Base-by-base conservation (phyloP, 2,888 invertebrate species). In the Tinea pellionella region DNA sequence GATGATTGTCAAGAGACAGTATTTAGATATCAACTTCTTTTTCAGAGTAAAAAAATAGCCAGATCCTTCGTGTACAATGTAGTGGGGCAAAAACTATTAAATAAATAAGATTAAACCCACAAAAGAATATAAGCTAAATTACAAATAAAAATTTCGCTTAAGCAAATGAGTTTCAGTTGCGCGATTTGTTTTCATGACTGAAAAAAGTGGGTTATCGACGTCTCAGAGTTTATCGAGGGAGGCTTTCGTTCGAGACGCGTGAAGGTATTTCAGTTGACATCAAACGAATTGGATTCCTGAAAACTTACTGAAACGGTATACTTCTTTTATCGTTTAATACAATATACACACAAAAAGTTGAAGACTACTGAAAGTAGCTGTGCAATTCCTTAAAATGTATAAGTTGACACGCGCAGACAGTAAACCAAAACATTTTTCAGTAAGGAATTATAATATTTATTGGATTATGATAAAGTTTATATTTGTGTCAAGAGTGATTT, bases 181-280 rank as follows among this genome's bases (percentile, higher is more conserved):
- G 6, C 12, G 47, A 47, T 47, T 47, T 47, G 37, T 37, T 37
- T 37, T 37, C 37, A n/a, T 47, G 16, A 13, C 9, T 47, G 9
- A 47, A 47, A 16, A 15, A n/a, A 9, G 16, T 1, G 47, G 47
- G 47, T 15, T 47, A 47, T 47, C 47, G 47, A 47, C n/a, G 13
- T 47, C 47, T 47, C 16, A 16, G 3, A 47, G 13, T 47, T 47
- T 47, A 47, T 47, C 13, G 47, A 9, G 16, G 47, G 4, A 47
- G 47, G 47, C 47, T 47, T 47, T 47, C 16, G 47, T 15, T 16
- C 47, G 47, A 47, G 47, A 47, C 16, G 47, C 47, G 47, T 47
- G 47, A 47, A 47, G 15, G 47, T 47, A 47, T 47, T 47, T 9
- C 16, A 47, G 15, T 37, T 47, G 47, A 47, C 47, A 47, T 47